phyloP scores from a whole-genome alignment of 2,113 vertebrate species.

The Phainopepla nitens region DNA sequence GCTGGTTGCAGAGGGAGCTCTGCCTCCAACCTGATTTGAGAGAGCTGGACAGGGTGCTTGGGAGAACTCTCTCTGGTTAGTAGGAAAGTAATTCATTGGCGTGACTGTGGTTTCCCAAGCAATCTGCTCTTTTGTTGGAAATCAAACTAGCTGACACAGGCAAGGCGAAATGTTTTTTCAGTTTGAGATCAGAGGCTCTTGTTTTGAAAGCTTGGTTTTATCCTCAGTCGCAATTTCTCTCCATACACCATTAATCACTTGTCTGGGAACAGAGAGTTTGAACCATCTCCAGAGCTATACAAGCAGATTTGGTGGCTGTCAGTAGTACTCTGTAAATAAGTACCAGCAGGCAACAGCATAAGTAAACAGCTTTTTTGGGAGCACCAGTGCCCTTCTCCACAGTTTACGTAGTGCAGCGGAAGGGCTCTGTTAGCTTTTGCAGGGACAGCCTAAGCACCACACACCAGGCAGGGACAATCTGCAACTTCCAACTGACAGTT shows the following conservation, averaged over 20 bases:
- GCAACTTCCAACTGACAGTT: background rate
- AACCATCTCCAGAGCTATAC: conserved; percentile 15
- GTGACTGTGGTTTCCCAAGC: background rate
- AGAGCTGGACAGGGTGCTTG: background rate
- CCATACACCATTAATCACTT: conserved; percentile 30
- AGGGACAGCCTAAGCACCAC: background rate
- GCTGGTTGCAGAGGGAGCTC: background rate
- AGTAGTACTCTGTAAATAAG: conserved; percentile 55
- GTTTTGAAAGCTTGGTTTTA: conserved; percentile 52
- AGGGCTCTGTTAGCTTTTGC: background rate
- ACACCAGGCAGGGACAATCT: background rate
- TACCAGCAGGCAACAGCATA: conserved; percentile 25
- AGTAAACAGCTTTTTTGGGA: conserved; percentile 58
- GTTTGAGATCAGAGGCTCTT: conserved; percentile 32
- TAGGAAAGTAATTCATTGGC: background rate
- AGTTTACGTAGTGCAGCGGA: background rate
- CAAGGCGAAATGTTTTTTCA: conserved; percentile 41
- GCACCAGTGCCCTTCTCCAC: background rate
- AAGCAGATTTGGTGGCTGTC: conserved; percentile 45
- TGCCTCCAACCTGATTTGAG: background rate
- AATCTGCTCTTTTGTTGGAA: background rate
- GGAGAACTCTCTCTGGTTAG: background rate
- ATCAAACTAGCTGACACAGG: conserved; percentile 25
- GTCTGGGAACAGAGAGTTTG: conserved; percentile 12
- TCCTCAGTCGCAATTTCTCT: background rate